Percentiles rank a stretch among this genome's conserved stretches.
Evolutionary conservation across 23 tunicate species (phyloP).

Genomic region (Diplosoma virens): DNA sequence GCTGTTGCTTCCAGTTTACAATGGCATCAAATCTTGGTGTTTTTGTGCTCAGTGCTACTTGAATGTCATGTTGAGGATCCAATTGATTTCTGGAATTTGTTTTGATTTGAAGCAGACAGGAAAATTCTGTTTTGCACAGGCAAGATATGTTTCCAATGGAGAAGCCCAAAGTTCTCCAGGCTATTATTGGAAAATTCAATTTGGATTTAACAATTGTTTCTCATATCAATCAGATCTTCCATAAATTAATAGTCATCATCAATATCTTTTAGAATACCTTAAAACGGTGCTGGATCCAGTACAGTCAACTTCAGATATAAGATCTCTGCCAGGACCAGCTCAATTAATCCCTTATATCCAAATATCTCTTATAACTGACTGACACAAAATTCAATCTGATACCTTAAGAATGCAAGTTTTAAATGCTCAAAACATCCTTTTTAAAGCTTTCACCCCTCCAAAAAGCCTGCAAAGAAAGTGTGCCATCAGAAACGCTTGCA

Average conservation of each 20-base stretch:
- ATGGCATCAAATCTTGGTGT: slow-evolving; percentile 33
- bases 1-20: slow-evolving; percentile 24
- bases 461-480: too few species aligned
- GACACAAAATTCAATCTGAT: too few species aligned
- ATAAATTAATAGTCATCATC: not conserved
- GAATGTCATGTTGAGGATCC: slow-evolving; percentile 34
- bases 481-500: too few species aligned
- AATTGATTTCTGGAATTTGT: slow-evolving; percentile 30
- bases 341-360: too few species aligned
- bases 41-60: slow-evolving; percentile 22
- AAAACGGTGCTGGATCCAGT: not conserved
- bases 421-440: too few species aligned
- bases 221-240: too few species aligned
- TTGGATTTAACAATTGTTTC: not conserved
- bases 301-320: too few species aligned
- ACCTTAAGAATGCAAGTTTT: too few species aligned
- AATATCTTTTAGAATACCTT: not conserved
- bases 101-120: slow-evolving; percentile 11
- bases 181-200: not conserved
- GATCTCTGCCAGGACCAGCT: too few species aligned
- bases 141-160: not conserved
- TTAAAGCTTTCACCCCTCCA: too few species aligned
- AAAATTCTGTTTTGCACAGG: not conserved
- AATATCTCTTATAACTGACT: too few species aligned
- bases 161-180: too few species aligned